A percentile compares a stretch with the other conserved stretches of the same genome.
Evolutionary conservation across 2,888 invertebrate genomes (phyloP).

Genomic region (Barypeithes pellucidus): DNA sequence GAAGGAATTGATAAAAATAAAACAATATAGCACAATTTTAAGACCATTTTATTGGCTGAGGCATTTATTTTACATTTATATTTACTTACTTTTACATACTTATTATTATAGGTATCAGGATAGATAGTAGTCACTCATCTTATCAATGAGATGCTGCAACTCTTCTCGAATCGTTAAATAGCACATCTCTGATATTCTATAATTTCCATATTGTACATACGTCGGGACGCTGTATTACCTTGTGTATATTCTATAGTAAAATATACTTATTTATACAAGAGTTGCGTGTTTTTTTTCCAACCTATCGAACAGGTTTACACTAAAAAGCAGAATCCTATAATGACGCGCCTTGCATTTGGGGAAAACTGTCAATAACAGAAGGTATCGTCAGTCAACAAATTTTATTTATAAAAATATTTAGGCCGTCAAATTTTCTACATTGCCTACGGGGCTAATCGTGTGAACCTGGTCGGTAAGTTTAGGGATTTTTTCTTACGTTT

Average conservation of each 20-base stretch:
- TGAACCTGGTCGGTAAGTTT: slow-evolving; percentile 45
- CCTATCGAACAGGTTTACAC: slow-evolving; percentile 41
- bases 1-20: no score
- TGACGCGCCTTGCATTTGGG: slow-evolving; percentile 60
- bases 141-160: slow-evolving; percentile 64
- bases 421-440: slow-evolving; percentile 66
- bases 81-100: slow-evolving; percentile 70
- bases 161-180: slow-evolving; percentile 50
- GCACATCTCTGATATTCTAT: slow-evolving; percentile 57
- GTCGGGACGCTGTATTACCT: slow-evolving; percentile 35
- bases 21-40: slow-evolving; percentile 61
- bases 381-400: slow-evolving; percentile 67
- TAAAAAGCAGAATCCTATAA: slow-evolving; percentile 50
- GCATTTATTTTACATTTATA: slow-evolving; percentile 72
- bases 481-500: slow-evolving; percentile 55
- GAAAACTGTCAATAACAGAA: slow-evolving; percentile 64
- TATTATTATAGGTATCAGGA: slow-evolving; percentile 66
- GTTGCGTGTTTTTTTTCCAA: slow-evolving; percentile 53
- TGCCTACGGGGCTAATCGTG: slow-evolving; percentile 41
- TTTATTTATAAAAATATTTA: slow-evolving; percentile 69
- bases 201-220: slow-evolving; percentile 51
- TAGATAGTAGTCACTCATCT: slow-evolving; percentile 68
- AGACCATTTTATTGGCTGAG: slow-evolving; percentile 71
- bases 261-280: slow-evolving; percentile 68
- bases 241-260: slow-evolving; percentile 65